Evolutionary conservation across 2,113 vertebrate species (phyloP).

Genomic region (Bos javanicus): DNA sequence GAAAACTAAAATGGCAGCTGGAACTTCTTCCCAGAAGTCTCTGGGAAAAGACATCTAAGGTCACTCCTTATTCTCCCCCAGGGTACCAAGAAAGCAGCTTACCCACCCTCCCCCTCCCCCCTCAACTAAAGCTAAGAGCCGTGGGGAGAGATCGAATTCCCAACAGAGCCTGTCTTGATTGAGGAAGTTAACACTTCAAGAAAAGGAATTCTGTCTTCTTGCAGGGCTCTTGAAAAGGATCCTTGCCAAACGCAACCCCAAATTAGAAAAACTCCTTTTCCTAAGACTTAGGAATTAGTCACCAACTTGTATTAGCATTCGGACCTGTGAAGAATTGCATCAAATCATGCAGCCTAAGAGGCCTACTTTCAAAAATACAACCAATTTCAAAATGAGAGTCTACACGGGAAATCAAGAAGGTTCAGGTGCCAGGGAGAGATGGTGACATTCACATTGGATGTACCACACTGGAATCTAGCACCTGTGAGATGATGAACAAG

Average conservation of each 20-base stretch:
- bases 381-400: neutral
- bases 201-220: conserved; percentile 53
- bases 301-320: neutral
- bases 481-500: neutral
- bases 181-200: conserved; percentile 43
- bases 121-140: neutral
- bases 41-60: conserved; percentile 48
- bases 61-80: conserved; percentile 39
- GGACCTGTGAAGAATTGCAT: neutral
- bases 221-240: neutral
- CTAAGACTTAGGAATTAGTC: neutral
- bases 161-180: neutral
- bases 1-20: conserved; percentile 62
- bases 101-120: neutral
- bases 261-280: neutral
- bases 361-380: neutral
- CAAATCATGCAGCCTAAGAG: neutral
- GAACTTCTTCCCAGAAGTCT: conserved; percentile 47
- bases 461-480: neutral
- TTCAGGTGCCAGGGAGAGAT: neutral
- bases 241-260: neutral
- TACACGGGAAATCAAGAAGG: neutral
- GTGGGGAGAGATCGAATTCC: neutral
- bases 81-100: conserved; percentile 43
- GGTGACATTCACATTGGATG: neutral